A percentile compares a stretch with the other conserved stretches of the same genome.
These are phyloP conservation scores for Idaea biselata DNA, from an alignment of 2,888 invertebrate genomes.

Conservation along the genomic window DNA sequence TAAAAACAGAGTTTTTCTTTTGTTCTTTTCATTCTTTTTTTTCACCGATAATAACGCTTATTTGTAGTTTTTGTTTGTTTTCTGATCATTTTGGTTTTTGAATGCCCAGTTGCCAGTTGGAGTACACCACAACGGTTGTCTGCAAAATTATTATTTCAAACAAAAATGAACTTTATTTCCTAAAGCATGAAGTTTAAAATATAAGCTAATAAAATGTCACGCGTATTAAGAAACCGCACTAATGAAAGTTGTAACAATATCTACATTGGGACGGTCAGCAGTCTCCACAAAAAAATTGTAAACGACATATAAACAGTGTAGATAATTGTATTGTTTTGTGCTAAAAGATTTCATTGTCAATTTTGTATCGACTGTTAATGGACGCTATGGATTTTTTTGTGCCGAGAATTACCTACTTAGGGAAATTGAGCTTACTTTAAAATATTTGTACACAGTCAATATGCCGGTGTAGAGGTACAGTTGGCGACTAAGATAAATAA, in stretches of 20 bases:
- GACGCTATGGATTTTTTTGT: neutral
- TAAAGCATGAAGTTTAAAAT: neutral
- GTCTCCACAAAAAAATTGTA: conserved; percentile 26
- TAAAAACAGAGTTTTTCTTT: too few relatives aligned
- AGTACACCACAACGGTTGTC: conserved; percentile 29
- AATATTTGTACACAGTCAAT: too few relatives aligned
- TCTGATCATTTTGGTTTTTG: conserved; percentile 24
- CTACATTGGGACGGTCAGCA: conserved; percentile 31
- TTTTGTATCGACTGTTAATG: conserved; percentile 36
- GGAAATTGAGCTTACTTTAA: too few relatives aligned
- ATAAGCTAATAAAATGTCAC: conserved; percentile 30
- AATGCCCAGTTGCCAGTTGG: conserved; percentile 27
- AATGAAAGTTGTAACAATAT: conserved; percentile 45
- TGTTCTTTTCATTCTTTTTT: too few relatives aligned
- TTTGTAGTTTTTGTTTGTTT: conserved; percentile 19
- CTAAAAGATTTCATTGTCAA: conserved; percentile 40
- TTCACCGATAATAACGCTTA: too few relatives aligned
- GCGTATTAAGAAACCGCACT: conserved; percentile 63
- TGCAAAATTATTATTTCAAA: neutral
- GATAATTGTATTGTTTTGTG: conserved; percentile 39
- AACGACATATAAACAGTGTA: conserved; percentile 30
- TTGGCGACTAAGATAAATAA: too few relatives aligned
- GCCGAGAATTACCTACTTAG: neutral
- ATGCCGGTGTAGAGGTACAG: too few relatives aligned
- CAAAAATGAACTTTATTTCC: neutral